Base-by-base conservation (phyloP, 2,113 vertebrate species). In the Thinocorus orbignyianus region DNA sequence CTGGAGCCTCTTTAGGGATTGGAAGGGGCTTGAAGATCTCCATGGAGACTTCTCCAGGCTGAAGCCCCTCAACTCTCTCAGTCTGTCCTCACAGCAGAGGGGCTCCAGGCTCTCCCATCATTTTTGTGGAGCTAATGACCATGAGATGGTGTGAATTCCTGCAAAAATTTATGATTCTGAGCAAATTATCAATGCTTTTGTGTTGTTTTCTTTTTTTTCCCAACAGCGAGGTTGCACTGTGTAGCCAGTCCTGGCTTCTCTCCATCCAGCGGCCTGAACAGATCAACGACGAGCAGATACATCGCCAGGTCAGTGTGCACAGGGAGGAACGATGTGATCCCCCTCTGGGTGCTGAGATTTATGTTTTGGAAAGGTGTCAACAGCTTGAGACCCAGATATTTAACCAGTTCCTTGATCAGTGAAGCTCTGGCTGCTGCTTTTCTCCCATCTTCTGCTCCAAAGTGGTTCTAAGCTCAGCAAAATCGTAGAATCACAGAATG, bases 221-320 rank as follows among this genome's bases (percentile, higher is more conserved):
- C 80, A 76, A 71, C 91, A 97, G 90, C 86, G 57, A 95, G 96
- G 76, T 48, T 93, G 81, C 95, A 96, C 18, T 60, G 60, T 58
- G 46, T 61, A 4, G 81, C 90, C 52, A 94, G 58, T 39, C 89
- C 97, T 19, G 94, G 93, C 18, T 12, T 46, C 54, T 86, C 81
- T 35, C 30, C 97, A 9, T 46, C 91, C 18, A 17, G 31, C 52
- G 95, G 83, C 39, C 58, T 91, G 51, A 93, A 25, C 88, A 96
- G 97, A 61, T 78, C 97, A 24, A 97, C 97, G 7, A 97, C 96
- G 7, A 98, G 98, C 78, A 98, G 98, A 14, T 98, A 98, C 93
- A 97, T 99, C 9, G 99, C 99, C 97, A 99, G 98, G 99, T 99
- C 66, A 79, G 98, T 96, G 37, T 35, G 30, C 2, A 1, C 1